Evolutionary conservation across 2,888 invertebrate species (phyloP), one percentile per base, ranked within the genome.

Genomic region (Standfussiana lucernea): DNA sequence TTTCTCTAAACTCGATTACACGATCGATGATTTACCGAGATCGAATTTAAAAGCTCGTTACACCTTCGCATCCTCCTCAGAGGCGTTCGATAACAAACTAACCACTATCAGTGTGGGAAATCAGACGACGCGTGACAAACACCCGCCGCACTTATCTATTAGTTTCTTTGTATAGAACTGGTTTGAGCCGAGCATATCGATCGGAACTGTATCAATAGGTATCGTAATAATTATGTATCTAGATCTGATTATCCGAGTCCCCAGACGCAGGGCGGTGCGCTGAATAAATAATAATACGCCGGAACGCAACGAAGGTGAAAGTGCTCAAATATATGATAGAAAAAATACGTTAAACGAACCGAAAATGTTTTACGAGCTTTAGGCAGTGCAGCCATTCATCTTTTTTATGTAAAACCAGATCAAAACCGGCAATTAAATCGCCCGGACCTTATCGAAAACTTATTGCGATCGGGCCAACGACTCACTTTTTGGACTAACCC

Each of bases 381-480:
- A 95, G 95, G 95, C 95, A 92, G 90, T 92, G 89, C 90, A 92
- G 92, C 95, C 95, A 95, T 96, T 95, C 95, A 95, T 96, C 96
- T 96, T 96, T 96, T 96, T 96, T 96, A 96, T 96, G 94, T 96
- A 95, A 96, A 96, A 96, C 94, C 95, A 96, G 96, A 96, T 96
- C 96, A 96, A 95, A 96, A 93, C 96, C 96, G 92, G 95, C 96
- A 96, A 96, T 96, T 96, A 96, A 96, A 96, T 95, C 95, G 95
- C 93, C 95, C 96, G 96, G 94, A 95, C 96, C 89, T 95, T 96
- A 96, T 96, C 96, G 96, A 96, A 96, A 96, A 96, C 95, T 95
- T 96, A 96, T 96, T 96, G 96, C 96, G 95, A 96, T 95, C 96
- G 94, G 92, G 88, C 95, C 94, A 93, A 96, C 96, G 96, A 96